Percentiles rank a stretch among this genome's conserved stretches.
Evolutionary conservation across 1,140 invertebrate genomes (phyloP).

Genomic region (Acyrthosiphon pisum): DNA sequence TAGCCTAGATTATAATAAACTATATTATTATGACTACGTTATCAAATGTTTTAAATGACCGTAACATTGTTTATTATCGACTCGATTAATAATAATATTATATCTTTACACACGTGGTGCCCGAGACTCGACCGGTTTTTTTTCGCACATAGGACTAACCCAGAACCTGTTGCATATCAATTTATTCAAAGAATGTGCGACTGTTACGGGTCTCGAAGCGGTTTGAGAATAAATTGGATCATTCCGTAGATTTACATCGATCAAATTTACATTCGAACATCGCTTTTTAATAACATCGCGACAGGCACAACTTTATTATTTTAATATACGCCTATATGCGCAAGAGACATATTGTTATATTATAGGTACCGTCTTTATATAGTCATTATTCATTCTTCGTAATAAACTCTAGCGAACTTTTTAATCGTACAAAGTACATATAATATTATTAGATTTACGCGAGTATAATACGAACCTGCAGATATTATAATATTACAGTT

Average conservation of each 20-base stretch:
- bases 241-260: constrained; percentile 27
- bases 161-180: constrained; percentile 34
- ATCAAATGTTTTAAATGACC: constrained; percentile 22
- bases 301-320: not conserved
- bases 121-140: constrained; percentile 34
- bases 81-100: not conserved
- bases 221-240: constrained; percentile 24
- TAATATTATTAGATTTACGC: not conserved
- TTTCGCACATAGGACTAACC: not conserved
- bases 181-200: constrained; percentile 41
- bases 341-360: not conserved
- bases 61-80: constrained; percentile 25
- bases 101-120: not conserved
- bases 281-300: not conserved
- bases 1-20: constrained; percentile 17
- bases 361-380: not conserved
- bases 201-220: not conserved
- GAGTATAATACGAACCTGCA: not conserved
- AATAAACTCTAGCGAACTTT: not conserved
- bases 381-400: not conserved
- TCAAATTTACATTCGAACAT: not conserved
- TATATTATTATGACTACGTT: not conserved
- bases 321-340: not conserved
- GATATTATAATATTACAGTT: not conserved
- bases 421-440: not conserved